phyloP scores from a whole-genome alignment of 2,888 invertebrate genomes.

The Tipula confusa region DNA sequence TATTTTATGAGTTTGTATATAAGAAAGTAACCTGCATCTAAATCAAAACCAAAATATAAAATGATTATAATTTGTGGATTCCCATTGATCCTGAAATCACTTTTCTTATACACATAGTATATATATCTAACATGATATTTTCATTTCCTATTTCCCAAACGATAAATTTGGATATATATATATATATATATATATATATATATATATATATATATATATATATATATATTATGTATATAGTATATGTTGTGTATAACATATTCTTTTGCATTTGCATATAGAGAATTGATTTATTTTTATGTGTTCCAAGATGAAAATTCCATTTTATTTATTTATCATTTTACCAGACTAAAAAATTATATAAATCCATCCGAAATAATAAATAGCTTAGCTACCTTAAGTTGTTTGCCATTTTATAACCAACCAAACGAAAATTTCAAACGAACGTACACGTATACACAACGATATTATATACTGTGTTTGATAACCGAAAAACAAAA shows the following conservation, averaged over 20 bases:
- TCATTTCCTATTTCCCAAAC: neutral
- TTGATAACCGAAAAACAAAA: neutral
- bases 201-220: neutral
- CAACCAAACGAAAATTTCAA: neutral
- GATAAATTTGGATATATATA: neutral
- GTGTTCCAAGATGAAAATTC: neutral
- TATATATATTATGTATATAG: neutral
- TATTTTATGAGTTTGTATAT: neutral
- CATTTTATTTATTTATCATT: neutral
- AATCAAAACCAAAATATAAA: neutral
- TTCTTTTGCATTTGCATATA: neutral
- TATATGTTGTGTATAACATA: neutral
- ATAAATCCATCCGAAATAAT: neutral
- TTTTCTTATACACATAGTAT: no score
- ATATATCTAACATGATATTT: neutral
- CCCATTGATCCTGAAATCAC: neutral
- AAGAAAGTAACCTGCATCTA: neutral
- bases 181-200: neutral
- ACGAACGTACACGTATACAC: neutral
- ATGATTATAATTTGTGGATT: neutral
- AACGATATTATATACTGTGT: neutral
- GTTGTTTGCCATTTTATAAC: neutral
- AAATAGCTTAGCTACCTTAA: conserved; percentile 1
- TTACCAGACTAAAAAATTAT: neutral
- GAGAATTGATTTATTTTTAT: conserved; percentile 20